Evolutionary conservation across 2,113 vertebrate species (phyloP), one percentile per base, ranked within the genome.

Genomic region (Nothoprocta perdicaria): DNA sequence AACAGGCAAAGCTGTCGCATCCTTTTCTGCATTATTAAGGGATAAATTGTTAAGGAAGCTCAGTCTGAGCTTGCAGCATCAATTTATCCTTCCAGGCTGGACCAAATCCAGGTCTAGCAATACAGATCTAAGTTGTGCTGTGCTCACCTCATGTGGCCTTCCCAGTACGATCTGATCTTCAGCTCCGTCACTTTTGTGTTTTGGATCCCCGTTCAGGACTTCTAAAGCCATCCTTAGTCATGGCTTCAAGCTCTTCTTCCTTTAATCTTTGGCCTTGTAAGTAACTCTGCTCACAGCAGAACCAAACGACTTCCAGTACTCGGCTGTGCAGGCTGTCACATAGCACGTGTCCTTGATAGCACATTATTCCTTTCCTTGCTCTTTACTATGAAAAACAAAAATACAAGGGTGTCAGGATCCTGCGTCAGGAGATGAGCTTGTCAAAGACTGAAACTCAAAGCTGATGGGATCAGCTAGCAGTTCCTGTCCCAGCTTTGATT

Each of bases 381-480:
- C 15, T 63, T 63, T 48, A 19, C 12, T 14, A 8, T 1, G 21
- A 65, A 80, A 65, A 17, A 1, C 21, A 53, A 38, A 61, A 61
- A 5, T 3, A 17, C 2, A 7, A 16, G 16, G 2, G 1, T 13
- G 29, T 46, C 5, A 1, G 9, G 4, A 23, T 31, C 9, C 3
- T 67, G 3, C 14, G 2, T 67, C 23, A 10, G 2, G 9, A 68
- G 41, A 65, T n/a, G 26, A 85, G 11, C 31, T 82, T 65, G 88
- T 43, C 33, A 63, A 31, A 58, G 53, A 2, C 29, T 13, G 63
- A 48, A 60, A 72, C 19, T 74, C 26, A 15, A 1, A 76, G 29
- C 2, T 13, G 62, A 18, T 72, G 81, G 41, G n/a, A 15, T 65
- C 33, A 14, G 17, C 46, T 55, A 11, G 0, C 5, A 45, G 5